phyloP scores from a whole-genome alignment of 2,888 invertebrate genomes.

The Deroplatys truncata region DNA sequence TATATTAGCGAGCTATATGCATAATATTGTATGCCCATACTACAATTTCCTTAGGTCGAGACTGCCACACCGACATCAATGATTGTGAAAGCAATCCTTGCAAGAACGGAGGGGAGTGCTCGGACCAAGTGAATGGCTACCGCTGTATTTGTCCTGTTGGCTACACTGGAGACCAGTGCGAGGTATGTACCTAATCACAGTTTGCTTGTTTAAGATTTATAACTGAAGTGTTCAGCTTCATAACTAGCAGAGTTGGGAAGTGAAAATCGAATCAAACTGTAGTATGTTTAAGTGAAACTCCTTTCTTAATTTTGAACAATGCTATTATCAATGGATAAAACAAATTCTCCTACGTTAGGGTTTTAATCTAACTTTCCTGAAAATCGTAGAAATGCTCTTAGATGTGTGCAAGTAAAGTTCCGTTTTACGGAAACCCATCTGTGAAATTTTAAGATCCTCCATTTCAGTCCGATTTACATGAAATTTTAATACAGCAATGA shows the following conservation, averaged over 20 bases:
- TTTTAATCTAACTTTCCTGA: too few relatives aligned
- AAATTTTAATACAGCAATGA: too few relatives aligned
- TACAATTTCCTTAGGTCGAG: conserved; percentile 53
- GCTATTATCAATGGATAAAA: too few relatives aligned
- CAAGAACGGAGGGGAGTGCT: conserved; percentile 85
- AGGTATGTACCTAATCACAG: conserved; percentile 54
- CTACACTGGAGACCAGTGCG: conserved; percentile 81
- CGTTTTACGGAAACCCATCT: too few relatives aligned
- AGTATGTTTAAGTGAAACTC: neutral
- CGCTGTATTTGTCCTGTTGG: conserved; percentile 88
- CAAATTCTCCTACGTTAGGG: too few relatives aligned
- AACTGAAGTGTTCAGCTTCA: neutral
- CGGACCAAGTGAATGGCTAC: conserved; percentile 75
- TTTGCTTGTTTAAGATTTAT: neutral
- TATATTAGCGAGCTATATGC: neutral
- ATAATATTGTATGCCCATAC: neutral
- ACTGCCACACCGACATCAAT: conserved; percentile 82
- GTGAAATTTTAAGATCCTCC: too few relatives aligned
- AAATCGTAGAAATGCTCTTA: too few relatives aligned
- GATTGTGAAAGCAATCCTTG: conserved; percentile 86
- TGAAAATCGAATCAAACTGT: neutral
- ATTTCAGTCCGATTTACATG: too few relatives aligned
- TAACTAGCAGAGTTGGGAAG: neutral
- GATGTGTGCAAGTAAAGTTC: too few relatives aligned
- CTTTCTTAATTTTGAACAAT: too few relatives aligned